These are phyloP conservation scores for Drosophila barbarae DNA, from an alignment of 2,888 invertebrate genomes.

Conservation along the genomic window DNA sequence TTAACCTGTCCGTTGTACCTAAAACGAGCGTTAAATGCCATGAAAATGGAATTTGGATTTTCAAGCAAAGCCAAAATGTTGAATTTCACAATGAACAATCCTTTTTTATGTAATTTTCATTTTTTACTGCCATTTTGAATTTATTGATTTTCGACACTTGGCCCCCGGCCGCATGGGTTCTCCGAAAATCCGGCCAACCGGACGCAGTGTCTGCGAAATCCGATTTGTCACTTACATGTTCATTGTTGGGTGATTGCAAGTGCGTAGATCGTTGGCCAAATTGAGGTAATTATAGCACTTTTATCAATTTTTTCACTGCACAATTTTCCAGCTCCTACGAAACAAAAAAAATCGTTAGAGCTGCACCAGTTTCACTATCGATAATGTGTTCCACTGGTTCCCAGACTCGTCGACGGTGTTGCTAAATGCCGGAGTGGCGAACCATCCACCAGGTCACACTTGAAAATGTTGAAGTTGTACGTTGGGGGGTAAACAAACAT, in stretches of 20 bases:
- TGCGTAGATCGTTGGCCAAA: constrained; percentile 56
- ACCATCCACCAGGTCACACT: too few relatives aligned
- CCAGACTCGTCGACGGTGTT: neutral
- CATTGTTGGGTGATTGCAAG: constrained; percentile 44
- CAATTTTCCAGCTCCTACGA: constrained; percentile 68
- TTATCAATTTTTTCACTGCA: constrained; percentile 66
- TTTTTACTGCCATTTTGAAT: constrained; percentile 69
- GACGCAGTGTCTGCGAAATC: neutral
- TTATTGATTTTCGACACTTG: constrained; percentile 64
- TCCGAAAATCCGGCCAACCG: neutral
- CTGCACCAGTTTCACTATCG: neutral
- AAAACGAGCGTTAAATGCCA: constrained; percentile 55
- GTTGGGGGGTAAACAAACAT: constrained; percentile 8
- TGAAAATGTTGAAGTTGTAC: too few relatives aligned
- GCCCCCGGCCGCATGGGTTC: constrained; percentile 29
- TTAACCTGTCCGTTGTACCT: constrained; percentile 70
- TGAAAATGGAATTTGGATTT: constrained; percentile 59
- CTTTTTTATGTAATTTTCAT: constrained; percentile 57
- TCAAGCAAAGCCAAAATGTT: constrained; percentile 36
- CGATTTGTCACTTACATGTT: constrained; percentile 54
- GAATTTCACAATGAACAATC: constrained; percentile 23
- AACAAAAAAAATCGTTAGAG: constrained; percentile 20
- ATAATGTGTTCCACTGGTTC: neutral
- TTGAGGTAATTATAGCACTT: constrained; percentile 40
- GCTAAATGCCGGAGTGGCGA: neutral